Conservation (phyloP, 2,113 vertebrate genomes). For the Brachirus orientalis region DNA sequence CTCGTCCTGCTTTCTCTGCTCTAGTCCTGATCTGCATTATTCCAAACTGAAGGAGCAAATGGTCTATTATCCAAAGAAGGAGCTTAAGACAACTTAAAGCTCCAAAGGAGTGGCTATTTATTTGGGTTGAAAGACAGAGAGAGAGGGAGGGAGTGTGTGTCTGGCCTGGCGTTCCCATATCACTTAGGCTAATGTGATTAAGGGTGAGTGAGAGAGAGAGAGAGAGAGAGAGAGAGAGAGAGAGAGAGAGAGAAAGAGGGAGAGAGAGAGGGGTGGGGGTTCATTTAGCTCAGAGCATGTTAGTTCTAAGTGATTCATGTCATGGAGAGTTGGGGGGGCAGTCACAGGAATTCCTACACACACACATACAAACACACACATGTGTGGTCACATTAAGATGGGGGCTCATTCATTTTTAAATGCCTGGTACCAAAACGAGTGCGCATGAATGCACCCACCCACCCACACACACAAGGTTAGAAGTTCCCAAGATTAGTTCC, state of each 20-base stretch:
- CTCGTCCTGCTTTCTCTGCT: conserved; percentile 59
- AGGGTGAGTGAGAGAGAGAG: conserved; percentile 24
- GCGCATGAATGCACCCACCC: conserved; percentile 16
- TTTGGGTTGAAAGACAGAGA: conserved; percentile 64
- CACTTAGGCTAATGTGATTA: conserved; percentile 83
- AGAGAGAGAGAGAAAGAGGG: neutral
- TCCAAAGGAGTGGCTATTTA: conserved; percentile 73
- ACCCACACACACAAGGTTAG: conserved; percentile 19
- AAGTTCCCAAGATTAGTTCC: too few relatives aligned
- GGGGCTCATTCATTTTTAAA: conserved; percentile 7
- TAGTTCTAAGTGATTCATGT: conserved; percentile 70
- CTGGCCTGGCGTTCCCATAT: conserved; percentile 77
- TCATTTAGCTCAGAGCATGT: conserved; percentile 69
- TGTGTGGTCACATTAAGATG: conserved; percentile 26
- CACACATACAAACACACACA: conserved; percentile 9
- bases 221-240: neutral
- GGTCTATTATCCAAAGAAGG: conserved; percentile 73
- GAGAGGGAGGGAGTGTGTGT: conserved; percentile 69
- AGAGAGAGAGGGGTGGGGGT: conserved; percentile 21
- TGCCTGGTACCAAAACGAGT: conserved; percentile 30
- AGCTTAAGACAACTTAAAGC: conserved; percentile 78
- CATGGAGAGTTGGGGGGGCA: conserved; percentile 16
- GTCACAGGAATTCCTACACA: conserved; percentile 61
- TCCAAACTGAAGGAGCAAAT: conserved; percentile 66
- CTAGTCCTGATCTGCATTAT: conserved; percentile 75